These are phyloP conservation scores for Dryobates pubescens DNA, from an alignment of 2,797 vertebrate genomes.

Conservation along the genomic window DNA sequence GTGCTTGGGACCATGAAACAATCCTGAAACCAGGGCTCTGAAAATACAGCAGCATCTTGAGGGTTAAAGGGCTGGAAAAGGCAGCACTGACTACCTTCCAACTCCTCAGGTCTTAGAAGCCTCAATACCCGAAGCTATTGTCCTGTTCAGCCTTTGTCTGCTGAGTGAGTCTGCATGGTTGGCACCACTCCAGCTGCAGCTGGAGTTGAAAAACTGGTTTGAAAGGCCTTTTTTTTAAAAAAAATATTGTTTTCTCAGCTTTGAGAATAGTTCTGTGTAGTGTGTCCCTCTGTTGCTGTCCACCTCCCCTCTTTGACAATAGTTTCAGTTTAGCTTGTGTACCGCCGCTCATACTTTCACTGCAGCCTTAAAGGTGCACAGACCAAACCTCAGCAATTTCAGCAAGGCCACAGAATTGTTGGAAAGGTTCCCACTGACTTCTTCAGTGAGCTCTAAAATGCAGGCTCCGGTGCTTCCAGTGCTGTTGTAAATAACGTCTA, in stretches of 20 bases:
- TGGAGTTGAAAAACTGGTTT: conserved; percentile 38
- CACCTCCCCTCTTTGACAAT: neutral
- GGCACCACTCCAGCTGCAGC: conserved; percentile 56
- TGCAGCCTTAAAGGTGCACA: conserved; percentile 33
- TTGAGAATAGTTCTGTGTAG: neutral
- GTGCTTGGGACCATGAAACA: neutral
- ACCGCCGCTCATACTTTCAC: neutral
- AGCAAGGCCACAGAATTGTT: conserved; percentile 22
- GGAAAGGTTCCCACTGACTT: conserved; percentile 54
- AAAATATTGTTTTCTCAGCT: neutral
- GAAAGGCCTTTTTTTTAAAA: neutral
- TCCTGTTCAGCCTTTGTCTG: conserved; percentile 35
- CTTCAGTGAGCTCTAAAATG: conserved; percentile 41
- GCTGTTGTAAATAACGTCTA: conserved; percentile 48
- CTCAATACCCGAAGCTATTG: conserved; percentile 12
- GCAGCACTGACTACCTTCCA: neutral
- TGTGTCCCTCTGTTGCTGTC: too few relatives aligned
- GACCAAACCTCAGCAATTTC: conserved; percentile 47
- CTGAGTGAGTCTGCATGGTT: conserved; percentile 19
- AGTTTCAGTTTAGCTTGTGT: neutral
- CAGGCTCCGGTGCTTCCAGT: neutral
- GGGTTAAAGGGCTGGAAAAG: conserved; percentile 58
- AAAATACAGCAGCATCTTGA: conserved; percentile 9
- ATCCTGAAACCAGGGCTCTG: neutral
- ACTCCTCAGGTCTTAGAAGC: conserved; percentile 31